These are phyloP conservation scores for Drosophila algonquin DNA, from an alignment of 2,888 invertebrate genomes.

Conservation along the genomic window DNA sequence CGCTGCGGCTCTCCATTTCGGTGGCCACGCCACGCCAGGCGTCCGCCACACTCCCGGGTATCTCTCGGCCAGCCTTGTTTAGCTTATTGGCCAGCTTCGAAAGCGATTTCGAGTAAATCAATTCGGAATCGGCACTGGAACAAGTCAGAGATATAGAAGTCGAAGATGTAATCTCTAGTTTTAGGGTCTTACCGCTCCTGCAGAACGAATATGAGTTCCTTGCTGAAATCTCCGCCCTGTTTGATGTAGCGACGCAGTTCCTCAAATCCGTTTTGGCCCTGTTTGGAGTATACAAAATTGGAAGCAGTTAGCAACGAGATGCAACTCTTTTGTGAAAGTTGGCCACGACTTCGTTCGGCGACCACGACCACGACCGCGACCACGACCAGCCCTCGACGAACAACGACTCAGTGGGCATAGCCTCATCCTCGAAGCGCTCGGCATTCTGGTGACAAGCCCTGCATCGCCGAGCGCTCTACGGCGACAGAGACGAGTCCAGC, in stretches of 20 bases:
- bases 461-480: constrained; percentile 64
- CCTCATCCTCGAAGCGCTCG: constrained; percentile 79
- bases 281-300: constrained; percentile 80
- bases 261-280: constrained; percentile 97
- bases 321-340: background rate
- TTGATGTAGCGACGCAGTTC: constrained; percentile 96
- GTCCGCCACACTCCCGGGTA: constrained; percentile 91
- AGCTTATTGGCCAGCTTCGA: constrained; percentile 94
- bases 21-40: constrained; percentile 96
- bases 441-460: constrained; percentile 76
- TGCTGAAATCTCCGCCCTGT: constrained; percentile 97
- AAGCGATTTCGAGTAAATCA: constrained; percentile 94
- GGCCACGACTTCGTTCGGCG: too few relatives aligned
- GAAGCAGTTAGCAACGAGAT: background rate
- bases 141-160: background rate
- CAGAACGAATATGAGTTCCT: constrained; percentile 93
- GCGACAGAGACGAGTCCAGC: constrained; percentile 69
- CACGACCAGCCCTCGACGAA: constrained; percentile 5
- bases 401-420: constrained; percentile 42
- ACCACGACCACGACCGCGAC: background rate
- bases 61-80: constrained; percentile 91
- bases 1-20: constrained; percentile 96
- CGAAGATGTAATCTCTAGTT: too few relatives aligned
- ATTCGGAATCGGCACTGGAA: constrained; percentile 94
- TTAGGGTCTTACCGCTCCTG: constrained; percentile 91